phyloP scores from a whole-genome alignment of 2,113 vertebrate species.

The Oreotragus oreotragus region DNA sequence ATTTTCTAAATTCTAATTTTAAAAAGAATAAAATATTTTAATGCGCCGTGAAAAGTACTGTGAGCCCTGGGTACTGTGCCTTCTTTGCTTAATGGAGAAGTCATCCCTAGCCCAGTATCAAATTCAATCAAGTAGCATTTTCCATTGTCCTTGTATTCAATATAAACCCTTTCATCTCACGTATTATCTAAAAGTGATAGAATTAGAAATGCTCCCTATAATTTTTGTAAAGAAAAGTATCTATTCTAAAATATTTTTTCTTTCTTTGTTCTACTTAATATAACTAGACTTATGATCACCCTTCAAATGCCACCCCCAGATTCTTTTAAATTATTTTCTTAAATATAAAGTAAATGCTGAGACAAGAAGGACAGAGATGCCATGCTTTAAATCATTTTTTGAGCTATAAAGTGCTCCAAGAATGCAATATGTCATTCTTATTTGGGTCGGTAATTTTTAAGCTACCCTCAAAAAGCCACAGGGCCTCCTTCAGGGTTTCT shows the following conservation, averaged over 20 bases:
- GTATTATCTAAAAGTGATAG: neutral
- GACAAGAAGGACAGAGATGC: neutral
- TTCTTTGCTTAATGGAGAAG: neutral
- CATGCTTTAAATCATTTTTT: neutral
- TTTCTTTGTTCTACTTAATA: neutral
- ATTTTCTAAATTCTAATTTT: neutral
- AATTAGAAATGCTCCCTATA: neutral
- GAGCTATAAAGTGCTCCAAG: neutral
- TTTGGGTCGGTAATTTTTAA: neutral
- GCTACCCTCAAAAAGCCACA: neutral
- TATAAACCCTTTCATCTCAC: neutral
- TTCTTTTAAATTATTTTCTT: constrained; percentile 1
- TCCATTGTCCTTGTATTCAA: neutral
- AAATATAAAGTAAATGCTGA: neutral
- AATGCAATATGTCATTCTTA: neutral
- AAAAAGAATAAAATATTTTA: neutral
- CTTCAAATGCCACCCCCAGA: neutral
- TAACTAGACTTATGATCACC: neutral
- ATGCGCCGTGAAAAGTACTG: accelerated
- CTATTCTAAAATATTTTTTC: neutral
- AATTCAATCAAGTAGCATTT: neutral
- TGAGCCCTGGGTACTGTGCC: accelerated
- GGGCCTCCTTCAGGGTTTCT: neutral
- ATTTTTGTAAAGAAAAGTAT: neutral
- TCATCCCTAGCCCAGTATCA: neutral